phyloP scores from a whole-genome alignment of 2,888 invertebrate species.

The Oxyteleia sp. region DNA sequence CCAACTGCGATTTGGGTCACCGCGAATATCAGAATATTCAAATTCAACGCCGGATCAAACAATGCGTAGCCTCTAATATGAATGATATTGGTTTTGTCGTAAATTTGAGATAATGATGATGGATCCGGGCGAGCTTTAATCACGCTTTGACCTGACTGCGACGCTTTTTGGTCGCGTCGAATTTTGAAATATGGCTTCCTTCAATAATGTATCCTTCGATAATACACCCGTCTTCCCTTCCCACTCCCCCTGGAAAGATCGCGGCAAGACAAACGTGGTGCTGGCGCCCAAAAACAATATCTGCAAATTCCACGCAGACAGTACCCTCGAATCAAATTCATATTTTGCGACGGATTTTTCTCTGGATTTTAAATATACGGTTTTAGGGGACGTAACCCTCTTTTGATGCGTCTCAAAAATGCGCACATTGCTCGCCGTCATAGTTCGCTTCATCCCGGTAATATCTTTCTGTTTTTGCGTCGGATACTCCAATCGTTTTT shows the following conservation, averaged over 20 bases:
- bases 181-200: slow-evolving; percentile 29
- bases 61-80: slow-evolving; percentile 34
- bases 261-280: background rate
- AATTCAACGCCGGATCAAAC: slow-evolving; percentile 36
- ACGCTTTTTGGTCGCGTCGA: background rate
- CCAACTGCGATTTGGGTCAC: slow-evolving; percentile 3
- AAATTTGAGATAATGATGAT: slow-evolving; percentile 53
- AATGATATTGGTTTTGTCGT: slow-evolving; percentile 49
- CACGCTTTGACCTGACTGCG: slow-evolving; percentile 30
- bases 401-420: slow-evolving; percentile 1
- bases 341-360: slow-evolving; percentile 6
- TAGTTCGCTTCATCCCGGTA: background rate
- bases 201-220: slow-evolving; percentile 4
- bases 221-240: background rate
- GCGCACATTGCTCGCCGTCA: background rate
- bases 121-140: slow-evolving; percentile 39
- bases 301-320: slow-evolving; percentile 8
- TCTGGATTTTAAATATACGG: slow-evolving; percentile 5
- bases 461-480: background rate
- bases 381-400: slow-evolving; percentile 1
- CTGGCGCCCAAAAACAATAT: slow-evolving; percentile 15
- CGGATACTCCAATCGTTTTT: background rate
- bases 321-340: slow-evolving; percentile 19
- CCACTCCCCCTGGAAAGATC: too few species aligned
- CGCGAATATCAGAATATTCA: slow-evolving; percentile 22